Conservation (phyloP, 2,888 invertebrate genomes). For the Eupeodes latifasciatus region DNA sequence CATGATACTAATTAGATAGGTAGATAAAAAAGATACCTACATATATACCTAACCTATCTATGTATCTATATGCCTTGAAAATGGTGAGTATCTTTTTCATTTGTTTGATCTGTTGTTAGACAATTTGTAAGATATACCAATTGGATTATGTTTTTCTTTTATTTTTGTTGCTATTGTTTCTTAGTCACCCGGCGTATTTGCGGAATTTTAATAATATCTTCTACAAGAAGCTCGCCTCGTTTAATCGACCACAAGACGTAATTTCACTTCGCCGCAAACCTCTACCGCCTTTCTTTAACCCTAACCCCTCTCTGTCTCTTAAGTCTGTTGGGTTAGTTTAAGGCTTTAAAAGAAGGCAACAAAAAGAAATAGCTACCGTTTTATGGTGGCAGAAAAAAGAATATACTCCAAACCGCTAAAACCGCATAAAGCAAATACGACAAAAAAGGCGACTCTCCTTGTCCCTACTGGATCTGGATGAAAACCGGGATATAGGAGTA, state of each 20-base stretch:
- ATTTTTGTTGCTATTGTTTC: conserved; percentile 32
- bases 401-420: conserved; percentile 48
- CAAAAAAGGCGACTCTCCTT: conserved; percentile 17
- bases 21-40: background rate
- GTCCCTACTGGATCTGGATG: conserved; percentile 44
- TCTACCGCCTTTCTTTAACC: background rate
- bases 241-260: conserved; percentile 73
- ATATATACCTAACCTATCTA: background rate
- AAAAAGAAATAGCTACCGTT: conserved; percentile 64
- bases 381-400: conserved; percentile 41
- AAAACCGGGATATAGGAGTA: conserved; percentile 25
- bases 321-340: conserved; percentile 50
- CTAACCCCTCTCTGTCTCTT: background rate
- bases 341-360: conserved; percentile 21
- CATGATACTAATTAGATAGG: conserved; percentile 59
- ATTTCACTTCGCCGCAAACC: conserved; percentile 67
- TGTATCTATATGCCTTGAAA: background rate
- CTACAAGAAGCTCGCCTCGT: conserved; percentile 56
- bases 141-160: conserved; percentile 47
- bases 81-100: conserved; percentile 52
- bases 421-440: conserved; percentile 52
- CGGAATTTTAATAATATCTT: conserved; percentile 67
- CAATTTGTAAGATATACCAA: conserved; percentile 54
- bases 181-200: conserved; percentile 50
- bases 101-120: conserved; percentile 30